These are phyloP conservation scores for Beris morrisii DNA, from an alignment of 2,888 invertebrate species.

Conservation along the genomic window DNA sequence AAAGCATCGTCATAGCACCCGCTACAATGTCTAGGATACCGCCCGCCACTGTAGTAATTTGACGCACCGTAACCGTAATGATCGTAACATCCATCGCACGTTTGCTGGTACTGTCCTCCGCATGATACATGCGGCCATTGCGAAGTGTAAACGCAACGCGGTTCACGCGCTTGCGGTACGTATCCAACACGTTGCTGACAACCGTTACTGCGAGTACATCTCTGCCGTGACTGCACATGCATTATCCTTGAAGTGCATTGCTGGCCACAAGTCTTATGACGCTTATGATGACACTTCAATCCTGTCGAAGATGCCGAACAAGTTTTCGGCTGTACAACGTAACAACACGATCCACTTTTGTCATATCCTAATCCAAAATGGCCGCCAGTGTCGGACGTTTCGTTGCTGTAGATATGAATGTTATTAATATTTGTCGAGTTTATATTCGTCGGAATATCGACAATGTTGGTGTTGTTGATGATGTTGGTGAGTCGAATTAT, in stretches of 20 bases:
- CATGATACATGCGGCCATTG: conserved; percentile 40
- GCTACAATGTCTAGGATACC: conserved; percentile 25
- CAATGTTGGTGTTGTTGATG: conserved; percentile 38
- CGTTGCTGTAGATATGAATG: conserved; percentile 48
- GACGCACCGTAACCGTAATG: conserved; percentile 37
- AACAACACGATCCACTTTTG: conserved; percentile 50
- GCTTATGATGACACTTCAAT: conserved; percentile 43
- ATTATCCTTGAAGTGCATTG: conserved; percentile 50
- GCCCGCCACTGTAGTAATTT: conserved; percentile 31
- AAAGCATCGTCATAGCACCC: conserved; percentile 40
- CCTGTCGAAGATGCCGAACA: conserved; percentile 40
- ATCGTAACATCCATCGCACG: conserved; percentile 40
- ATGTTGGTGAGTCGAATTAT: conserved; percentile 38
- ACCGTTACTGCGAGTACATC: conserved; percentile 15
- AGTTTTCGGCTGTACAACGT: conserved; percentile 44
- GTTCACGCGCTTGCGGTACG: conserved; percentile 38
- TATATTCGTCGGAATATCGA: conserved; percentile 37
- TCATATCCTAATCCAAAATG: conserved; percentile 51
- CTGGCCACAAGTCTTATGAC: conserved; percentile 48
- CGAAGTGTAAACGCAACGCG: conserved; percentile 33
- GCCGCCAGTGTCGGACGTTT: conserved; percentile 47
- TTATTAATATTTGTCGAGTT: conserved; percentile 43
- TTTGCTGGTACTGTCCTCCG: conserved; percentile 32
- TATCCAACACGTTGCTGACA: conserved; percentile 34
- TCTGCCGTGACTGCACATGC: conserved; percentile 41